Percentiles rank a stretch among this genome's conserved stretches.
Conservation (phyloP, 2,888 invertebrate species). For the Entomobrya multifasciata region DNA sequence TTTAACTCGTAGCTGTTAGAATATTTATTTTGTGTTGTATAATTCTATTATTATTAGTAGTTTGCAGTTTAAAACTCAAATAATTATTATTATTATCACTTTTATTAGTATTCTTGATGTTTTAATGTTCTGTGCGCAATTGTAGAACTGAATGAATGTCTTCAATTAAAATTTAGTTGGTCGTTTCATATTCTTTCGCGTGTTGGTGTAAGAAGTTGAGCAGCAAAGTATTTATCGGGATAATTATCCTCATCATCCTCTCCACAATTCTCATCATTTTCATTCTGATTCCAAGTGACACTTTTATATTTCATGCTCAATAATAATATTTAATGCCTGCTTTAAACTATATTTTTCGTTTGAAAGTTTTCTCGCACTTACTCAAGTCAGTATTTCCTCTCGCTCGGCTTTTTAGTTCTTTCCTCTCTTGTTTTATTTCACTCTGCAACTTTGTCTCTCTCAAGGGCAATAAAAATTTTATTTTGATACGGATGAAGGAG, state of each 20-base stretch:
- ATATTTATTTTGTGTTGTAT: background rate
- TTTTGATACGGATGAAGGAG: conserved; percentile 62
- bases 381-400: background rate
- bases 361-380: background rate
- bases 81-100: conserved; percentile 1
- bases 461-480: conserved; percentile 53
- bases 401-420: background rate
- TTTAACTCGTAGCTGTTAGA: background rate
- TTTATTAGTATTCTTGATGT: conserved; percentile 15
- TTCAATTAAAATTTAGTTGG: too few species aligned
- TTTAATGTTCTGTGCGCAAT: too few species aligned
- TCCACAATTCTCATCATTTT: background rate
- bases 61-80: background rate
- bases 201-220: too few species aligned
- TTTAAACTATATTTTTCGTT: conserved; percentile 9
- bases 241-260: background rate
- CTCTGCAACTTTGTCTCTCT: background rate
- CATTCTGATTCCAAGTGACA: conserved; percentile 54
- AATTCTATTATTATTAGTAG: background rate
- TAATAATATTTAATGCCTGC: conserved; percentile 63
- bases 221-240: too few species aligned
- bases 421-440: too few species aligned
- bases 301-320: conserved; percentile 53
- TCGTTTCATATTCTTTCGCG: too few species aligned
- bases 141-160: too few species aligned